Percentiles rank a stretch among this genome's conserved stretches.
Conservation (phyloP, 2,888 invertebrate genomes). For the Lumbricus terrestris region DNA sequence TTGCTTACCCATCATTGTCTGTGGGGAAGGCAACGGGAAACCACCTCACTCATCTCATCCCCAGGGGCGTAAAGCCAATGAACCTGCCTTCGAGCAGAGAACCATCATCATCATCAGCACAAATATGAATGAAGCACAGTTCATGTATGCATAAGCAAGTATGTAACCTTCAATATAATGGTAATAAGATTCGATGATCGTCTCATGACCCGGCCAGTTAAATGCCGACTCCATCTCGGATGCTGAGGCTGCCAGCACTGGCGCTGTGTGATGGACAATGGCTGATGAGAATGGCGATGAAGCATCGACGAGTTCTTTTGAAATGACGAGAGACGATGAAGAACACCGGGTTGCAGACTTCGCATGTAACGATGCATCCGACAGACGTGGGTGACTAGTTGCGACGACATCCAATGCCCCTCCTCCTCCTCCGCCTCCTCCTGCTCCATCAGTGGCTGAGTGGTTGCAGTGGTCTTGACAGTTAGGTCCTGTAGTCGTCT, state of each 20-base stretch:
- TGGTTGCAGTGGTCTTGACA: slow-evolving; percentile 3
- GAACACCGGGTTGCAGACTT: neutral
- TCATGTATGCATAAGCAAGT: neutral
- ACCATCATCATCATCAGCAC: neutral
- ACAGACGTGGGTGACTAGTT: neutral
- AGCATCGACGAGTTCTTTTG: neutral
- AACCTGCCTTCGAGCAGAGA: no score
- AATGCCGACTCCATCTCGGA: neutral
- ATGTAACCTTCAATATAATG: neutral
- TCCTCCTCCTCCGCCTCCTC: neutral
- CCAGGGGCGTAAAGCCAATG: no score
- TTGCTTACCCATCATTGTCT: no score
- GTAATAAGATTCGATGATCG: neutral
- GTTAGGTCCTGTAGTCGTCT: neutral
- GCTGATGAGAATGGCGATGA: neutral
- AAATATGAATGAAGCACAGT: neutral
- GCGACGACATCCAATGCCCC: neutral
- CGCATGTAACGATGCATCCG: neutral
- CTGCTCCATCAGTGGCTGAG: neutral
- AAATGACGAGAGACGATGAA: neutral
- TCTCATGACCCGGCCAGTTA: neutral
- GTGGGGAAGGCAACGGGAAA: no score
- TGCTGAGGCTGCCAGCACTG: neutral
- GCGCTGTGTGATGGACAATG: neutral
- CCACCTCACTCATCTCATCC: no score